These are phyloP conservation scores for Hipposideros armiger DNA, from an alignment of 2,113 vertebrate species.

Conservation along the genomic window DNA sequence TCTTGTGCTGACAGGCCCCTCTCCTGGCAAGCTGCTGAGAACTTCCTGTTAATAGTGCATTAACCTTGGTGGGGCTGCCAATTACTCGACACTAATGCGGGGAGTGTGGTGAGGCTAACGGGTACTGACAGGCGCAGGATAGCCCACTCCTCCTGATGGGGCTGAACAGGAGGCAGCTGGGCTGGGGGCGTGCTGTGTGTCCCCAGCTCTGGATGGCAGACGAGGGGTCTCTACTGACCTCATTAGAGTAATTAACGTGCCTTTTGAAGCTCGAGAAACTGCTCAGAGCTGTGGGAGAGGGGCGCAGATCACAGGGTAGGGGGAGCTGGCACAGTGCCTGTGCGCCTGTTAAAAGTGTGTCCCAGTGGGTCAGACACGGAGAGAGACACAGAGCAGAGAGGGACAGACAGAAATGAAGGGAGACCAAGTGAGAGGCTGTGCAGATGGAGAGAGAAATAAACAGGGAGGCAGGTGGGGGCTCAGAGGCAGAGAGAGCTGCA, in stretches of 20 bases:
- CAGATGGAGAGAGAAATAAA: neutral
- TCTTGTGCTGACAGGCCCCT: neutral
- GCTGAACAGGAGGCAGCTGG: neutral
- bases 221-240: constrained; percentile 88
- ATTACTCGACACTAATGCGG: constrained; percentile 83
- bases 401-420: neutral
- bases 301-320: constrained; percentile 70
- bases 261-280: constrained; percentile 87
- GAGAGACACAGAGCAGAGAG: neutral
- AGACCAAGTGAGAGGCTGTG: neutral
- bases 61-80: constrained; percentile 87
- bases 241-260: constrained; percentile 89
- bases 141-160: constrained; percentile 58
- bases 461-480: neutral
- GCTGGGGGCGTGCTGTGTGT: neutral
- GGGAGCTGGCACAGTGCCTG: constrained; percentile 1
- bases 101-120: constrained; percentile 66
- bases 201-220: constrained; percentile 74
- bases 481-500: neutral
- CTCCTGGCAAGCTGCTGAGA: neutral
- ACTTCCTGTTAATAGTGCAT: constrained; percentile 85
- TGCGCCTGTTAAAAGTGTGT: accelerated
- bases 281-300: constrained; percentile 81
- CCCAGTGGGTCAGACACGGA: neutral
- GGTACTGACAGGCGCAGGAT: constrained; percentile 80